A percentile compares a stretch with the other conserved stretches of the same genome.
Evolutionary conservation across 2,888 invertebrate species (phyloP).

Genomic region (Calameuta pallipes): DNA sequence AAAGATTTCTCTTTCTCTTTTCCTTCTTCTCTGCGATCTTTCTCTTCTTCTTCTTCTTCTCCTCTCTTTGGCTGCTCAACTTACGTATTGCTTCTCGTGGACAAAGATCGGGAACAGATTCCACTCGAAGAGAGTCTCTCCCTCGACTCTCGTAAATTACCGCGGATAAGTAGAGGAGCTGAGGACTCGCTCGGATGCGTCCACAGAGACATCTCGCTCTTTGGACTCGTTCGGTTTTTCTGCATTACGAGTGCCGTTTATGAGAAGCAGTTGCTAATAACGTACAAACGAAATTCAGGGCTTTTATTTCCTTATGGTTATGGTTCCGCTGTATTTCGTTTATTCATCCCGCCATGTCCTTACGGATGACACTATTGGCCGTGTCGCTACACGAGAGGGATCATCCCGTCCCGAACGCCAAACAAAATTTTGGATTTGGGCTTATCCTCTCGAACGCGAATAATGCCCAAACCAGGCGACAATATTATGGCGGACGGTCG

Average conservation of each 20-base stretch:
- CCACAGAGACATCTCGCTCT: neutral
- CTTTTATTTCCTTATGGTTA: neutral
- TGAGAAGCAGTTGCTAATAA: neutral
- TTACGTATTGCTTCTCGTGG: slow-evolving; percentile 26
- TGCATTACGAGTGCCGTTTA: neutral
- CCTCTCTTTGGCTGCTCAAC: slow-evolving; percentile 7
- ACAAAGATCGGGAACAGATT: neutral
- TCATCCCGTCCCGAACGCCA: neutral
- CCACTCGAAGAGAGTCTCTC: neutral
- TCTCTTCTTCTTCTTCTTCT: slow-evolving; percentile 3
- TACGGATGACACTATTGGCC: neutral
- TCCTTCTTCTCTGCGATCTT: neutral
- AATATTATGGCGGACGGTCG: slow-evolving; percentile 62
- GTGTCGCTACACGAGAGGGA: neutral
- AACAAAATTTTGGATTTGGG: slow-evolving; percentile 26
- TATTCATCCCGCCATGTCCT: neutral
- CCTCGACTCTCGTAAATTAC: slow-evolving; percentile 11
- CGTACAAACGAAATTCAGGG: neutral
- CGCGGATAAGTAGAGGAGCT: slow-evolving; percentile 5
- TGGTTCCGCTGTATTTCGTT: neutral
- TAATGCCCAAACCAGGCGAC: slow-evolving; percentile 46
- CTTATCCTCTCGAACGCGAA: slow-evolving; percentile 12
- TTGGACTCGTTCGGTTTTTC: neutral
- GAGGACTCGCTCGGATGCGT: neutral
- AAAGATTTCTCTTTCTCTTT: neutral